Evolutionary conservation across 2,888 invertebrate species (phyloP), one percentile per base, ranked within the genome.

Genomic region (Epinotia nisella): DNA sequence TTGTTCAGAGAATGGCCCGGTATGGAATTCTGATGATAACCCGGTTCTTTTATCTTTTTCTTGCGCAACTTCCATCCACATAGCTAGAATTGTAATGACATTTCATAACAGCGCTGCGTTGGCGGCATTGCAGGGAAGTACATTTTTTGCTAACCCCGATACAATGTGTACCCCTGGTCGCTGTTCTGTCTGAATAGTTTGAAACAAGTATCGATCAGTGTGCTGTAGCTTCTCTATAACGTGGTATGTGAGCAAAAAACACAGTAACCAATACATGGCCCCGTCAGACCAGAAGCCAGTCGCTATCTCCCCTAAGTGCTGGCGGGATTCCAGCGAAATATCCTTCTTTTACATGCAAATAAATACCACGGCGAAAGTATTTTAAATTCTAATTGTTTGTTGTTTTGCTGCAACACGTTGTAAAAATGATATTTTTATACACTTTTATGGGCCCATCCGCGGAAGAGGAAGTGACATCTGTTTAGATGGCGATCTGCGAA

Each of bases 281-380:
- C 56, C 21, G n/a, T 49, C 55, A 21, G 21, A 39, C 62, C 69
- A 64, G 73, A 73, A 62, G 56, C 64, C 58, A 68, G 73, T 24
- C 51, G 62, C 64, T 19, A 64, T 73, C 64, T 73, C 62, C 62
- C 73, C 29, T 58, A 72, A 69, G 69, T 64, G 64, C 59, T 87
- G 87, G 86, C 86, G 64, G 70, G 35, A 70, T 75, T 83, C 87
- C 86, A 85, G 80, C 64, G 75, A 78, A 79, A 76, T 77, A 77
- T 78, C 78, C 77, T 76, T 71, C 68, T 53, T 56, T 73, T 64
- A 58, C 67, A 69, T 53, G 75, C 69, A 75, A 72, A 73, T 55
- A 70, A 55, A 56, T 70, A 75, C 77, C 75, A 71, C 35, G 77
- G 82, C 77, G 83, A 84, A 85, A 84, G 83, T 83, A 78, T 79